Percentiles rank a stretch among this genome's conserved stretches.
Evolutionary conservation across 2,888 invertebrate genomes (phyloP).

Genomic region (Ichneumon xanthorius): DNA sequence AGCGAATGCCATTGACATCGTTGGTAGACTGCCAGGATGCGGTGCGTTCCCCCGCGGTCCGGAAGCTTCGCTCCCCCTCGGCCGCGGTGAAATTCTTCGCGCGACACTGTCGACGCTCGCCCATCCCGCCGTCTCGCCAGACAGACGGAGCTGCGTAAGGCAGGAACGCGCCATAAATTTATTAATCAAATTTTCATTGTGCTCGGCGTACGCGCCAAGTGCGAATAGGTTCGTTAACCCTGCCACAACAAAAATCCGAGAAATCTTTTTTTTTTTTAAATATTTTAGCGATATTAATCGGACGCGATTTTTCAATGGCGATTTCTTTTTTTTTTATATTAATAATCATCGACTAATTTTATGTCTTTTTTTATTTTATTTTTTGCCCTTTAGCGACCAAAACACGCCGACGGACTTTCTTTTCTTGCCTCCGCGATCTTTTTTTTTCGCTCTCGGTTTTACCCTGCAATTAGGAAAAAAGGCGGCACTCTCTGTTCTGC

Average conservation of each 20-base stretch:
- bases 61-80: slow-evolving; percentile 27
- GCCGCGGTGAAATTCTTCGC: slow-evolving; percentile 42
- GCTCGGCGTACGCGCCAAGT: slow-evolving; percentile 8
- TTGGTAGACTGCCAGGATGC: slow-evolving; percentile 71
- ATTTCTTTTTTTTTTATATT: too few species aligned
- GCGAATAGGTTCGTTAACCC: slow-evolving; percentile 25
- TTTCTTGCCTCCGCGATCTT: too few species aligned
- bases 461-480: slow-evolving; percentile 8
- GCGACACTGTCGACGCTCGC: slow-evolving; percentile 21
- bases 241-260: background rate
- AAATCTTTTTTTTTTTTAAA: background rate
- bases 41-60: slow-evolving; percentile 19
- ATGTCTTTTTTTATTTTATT: too few species aligned
- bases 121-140: slow-evolving; percentile 12
- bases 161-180: slow-evolving; percentile 30
- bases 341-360: too few species aligned
- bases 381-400: too few species aligned
- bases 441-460: too few species aligned
- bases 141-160: slow-evolving; percentile 35
- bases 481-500: background rate
- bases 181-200: slow-evolving; percentile 53
- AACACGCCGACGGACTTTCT: too few species aligned
- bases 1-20: slow-evolving; percentile 79
- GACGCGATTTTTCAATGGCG: too few species aligned
- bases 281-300: background rate